A percentile compares a stretch with the other conserved stretches of the same genome.
Conservation (phyloP, 2,888 invertebrate species). For the Hypena proboscidalis region DNA sequence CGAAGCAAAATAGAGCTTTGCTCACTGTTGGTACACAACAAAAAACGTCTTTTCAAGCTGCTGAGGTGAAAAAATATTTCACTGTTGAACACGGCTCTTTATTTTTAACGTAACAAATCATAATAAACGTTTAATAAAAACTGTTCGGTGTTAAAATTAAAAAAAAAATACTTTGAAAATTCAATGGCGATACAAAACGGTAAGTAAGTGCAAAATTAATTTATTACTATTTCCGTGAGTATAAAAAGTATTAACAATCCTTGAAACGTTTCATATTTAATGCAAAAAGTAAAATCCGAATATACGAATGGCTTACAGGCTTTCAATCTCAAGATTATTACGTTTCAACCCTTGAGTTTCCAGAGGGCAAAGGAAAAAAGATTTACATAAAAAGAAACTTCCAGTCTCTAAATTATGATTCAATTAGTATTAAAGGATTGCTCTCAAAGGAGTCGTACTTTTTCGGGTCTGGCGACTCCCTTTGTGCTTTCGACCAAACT, state of each 20-base stretch:
- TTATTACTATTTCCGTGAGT: constrained; percentile 10
- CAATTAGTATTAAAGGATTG: constrained; percentile 85
- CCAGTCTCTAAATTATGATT: constrained; percentile 82
- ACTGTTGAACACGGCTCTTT: too few species aligned
- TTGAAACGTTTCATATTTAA: constrained; percentile 25
- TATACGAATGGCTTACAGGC: constrained; percentile 62
- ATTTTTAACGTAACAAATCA: too few species aligned
- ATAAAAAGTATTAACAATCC: constrained; percentile 18
- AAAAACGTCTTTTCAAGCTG: too few species aligned
- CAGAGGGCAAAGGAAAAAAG: constrained; percentile 74
- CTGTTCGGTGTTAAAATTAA: too few species aligned
- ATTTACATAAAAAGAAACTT: constrained; percentile 85
- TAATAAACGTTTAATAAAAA: too few species aligned
- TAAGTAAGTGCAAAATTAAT: too few species aligned
- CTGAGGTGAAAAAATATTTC: too few species aligned
- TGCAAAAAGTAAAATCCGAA: constrained; percentile 56
- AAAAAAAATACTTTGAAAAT: too few species aligned
- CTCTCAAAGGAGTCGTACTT: constrained; percentile 77
- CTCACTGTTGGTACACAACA: too few species aligned
- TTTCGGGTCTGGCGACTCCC: constrained; percentile 77
- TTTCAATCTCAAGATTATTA: constrained; percentile 74
- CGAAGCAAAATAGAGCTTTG: too few species aligned
- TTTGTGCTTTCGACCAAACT: constrained; percentile 81
- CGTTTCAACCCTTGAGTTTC: constrained; percentile 69
- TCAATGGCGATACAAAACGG: too few species aligned